Evolutionary conservation across 2,888 invertebrate genomes (phyloP), one percentile per base, ranked within the genome.

Genomic region (Enchytraeus crypticus): DNA sequence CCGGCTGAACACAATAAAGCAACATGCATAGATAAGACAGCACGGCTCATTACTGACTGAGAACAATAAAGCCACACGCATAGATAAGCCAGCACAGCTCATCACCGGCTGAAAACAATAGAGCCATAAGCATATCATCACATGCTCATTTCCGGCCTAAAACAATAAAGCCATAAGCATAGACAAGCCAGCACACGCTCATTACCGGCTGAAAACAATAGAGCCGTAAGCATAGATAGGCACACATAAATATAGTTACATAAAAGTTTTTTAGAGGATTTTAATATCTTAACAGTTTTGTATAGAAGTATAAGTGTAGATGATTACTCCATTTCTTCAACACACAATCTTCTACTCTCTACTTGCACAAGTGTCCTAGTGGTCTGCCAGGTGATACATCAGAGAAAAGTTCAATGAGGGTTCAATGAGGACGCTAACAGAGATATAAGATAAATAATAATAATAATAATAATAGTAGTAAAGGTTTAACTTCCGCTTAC

Each of bases 21-120:
- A 30, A 57, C 47, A 56, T n/a, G 45, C 29, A 29, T n/a, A 21
- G 34, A 34, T 5, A 49, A 47, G 11, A 46, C 8, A 1, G 79
- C 98, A 98, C 0, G 96, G 90, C 81, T 99, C 98, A 80, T 99
- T 99, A 59, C 95, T 92, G 68, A 79, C 79, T 77, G 72, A 53
- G 70, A 8, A 54, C 18, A 51, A 43, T 26, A 51, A 45, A 14
- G 57, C 2, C 30, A 57, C 47, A 56, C 14, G 45, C 29, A 29
- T n/a, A 21, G 34, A 34, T 5, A 49, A 47, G 11, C 33, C 8
- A 1, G 8, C 2, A 18, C 8, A 47, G 0, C 2, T 55, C 2
- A 55, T 55, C 29, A 55, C 21, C n/a, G n/a, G n/a, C n/a, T n/a
- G n/a, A n/a, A n/a, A n/a, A n/a, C 18, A 51, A 43, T 26, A 51